Conservation (phyloP, 2,797 vertebrate species). For the Ptychobarbus kaznakovi region DNA sequence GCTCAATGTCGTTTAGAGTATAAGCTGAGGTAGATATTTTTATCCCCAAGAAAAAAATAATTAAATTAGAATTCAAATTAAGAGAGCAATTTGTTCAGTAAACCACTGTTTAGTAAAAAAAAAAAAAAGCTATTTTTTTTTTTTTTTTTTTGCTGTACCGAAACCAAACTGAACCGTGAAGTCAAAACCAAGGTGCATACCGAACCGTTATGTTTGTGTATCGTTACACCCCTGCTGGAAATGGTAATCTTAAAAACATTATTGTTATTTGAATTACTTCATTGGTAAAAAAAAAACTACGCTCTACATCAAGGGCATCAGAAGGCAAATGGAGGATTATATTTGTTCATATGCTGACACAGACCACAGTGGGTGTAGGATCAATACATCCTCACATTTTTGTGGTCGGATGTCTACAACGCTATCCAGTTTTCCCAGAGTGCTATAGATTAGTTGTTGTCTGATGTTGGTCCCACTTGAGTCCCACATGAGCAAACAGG, state of each 20-base stretch:
- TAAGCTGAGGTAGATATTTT: no score
- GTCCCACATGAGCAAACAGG: slow-evolving; percentile 10
- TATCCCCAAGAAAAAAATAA: no score
- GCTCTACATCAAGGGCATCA: slow-evolving; percentile 21
- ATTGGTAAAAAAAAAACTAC: not conserved
- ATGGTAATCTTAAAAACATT: not conserved
- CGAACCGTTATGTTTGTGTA: no score
- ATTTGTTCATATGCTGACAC: slow-evolving; percentile 65
- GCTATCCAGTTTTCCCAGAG: slow-evolving; percentile 56
- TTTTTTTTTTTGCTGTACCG: no score
- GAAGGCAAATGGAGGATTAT: slow-evolving; percentile 64
- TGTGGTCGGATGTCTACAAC: slow-evolving; percentile 45
- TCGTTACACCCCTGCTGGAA: not conserved
- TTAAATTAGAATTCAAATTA: no score
- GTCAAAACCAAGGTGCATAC: no score
- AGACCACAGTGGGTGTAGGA: slow-evolving; percentile 29
- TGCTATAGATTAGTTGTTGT: slow-evolving; percentile 70
- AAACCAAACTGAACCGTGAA: no score
- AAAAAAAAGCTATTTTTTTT: no score
- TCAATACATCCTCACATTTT: slow-evolving; percentile 43
- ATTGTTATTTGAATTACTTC: not conserved
- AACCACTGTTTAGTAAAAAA: no score
- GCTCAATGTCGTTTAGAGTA: no score
- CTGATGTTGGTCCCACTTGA: slow-evolving; percentile 61
- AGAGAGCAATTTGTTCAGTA: no score